These are phyloP conservation scores for Macrobrachium nipponense DNA, from an alignment of 1,140 invertebrate species.

Conservation along the genomic window DNA sequence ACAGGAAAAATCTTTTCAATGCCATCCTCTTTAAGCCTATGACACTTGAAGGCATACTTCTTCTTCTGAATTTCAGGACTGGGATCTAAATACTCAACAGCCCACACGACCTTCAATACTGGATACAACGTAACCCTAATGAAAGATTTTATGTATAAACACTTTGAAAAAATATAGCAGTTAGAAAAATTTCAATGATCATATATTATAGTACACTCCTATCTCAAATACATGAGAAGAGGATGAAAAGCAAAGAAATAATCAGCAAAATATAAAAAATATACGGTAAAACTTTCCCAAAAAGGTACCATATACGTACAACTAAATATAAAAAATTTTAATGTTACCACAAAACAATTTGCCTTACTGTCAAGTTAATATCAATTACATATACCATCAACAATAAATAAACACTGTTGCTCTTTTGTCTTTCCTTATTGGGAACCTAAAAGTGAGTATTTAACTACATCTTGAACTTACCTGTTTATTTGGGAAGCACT, in stretches of 20 bases:
- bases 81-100: constrained; percentile 95
- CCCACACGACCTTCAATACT: constrained; percentile 96
- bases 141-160: not conserved
- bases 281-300: too few species aligned
- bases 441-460: not conserved
- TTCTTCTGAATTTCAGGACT: constrained; percentile 97
- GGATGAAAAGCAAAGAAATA: too few species aligned
- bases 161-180: not conserved
- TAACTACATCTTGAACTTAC: constrained; percentile 66
- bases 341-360: too few species aligned
- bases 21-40: constrained; percentile 90
- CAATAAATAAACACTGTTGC: too few species aligned
- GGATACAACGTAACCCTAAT: constrained; percentile 87
- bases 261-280: too few species aligned
- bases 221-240: too few species aligned
- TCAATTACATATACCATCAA: too few species aligned
- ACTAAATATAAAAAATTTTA: too few species aligned
- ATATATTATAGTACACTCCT: not conserved
- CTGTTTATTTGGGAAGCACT: constrained; percentile 97
- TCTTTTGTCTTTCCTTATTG: too few species aligned
- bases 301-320: too few species aligned
- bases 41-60: constrained; percentile 99
- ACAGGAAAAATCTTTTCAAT: constrained; percentile 98
- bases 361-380: too few species aligned
- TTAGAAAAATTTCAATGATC: not conserved